These are phyloP conservation scores for Atta texana DNA, from an alignment of 1,140 invertebrate species.

Conservation along the genomic window DNA sequence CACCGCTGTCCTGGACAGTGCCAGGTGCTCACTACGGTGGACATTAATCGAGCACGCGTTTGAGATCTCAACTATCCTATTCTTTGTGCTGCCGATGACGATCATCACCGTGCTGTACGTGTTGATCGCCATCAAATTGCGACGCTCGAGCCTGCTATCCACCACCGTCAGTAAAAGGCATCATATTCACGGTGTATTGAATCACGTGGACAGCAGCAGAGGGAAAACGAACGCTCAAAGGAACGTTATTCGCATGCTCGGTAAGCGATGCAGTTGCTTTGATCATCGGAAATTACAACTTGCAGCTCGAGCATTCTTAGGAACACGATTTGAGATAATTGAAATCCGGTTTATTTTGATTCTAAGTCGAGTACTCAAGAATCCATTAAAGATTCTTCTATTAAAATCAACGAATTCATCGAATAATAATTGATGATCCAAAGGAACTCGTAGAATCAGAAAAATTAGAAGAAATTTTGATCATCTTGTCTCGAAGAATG, in stretches of 20 bases:
- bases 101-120: conserved; percentile 94
- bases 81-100: conserved; percentile 95
- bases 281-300: conserved; percentile 11
- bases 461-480: not conserved
- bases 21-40: conserved; percentile 87
- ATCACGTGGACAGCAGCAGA: conserved; percentile 77
- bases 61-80: conserved; percentile 93
- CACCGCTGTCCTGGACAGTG: conserved; percentile 83
- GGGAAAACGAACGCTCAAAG: conserved; percentile 85
- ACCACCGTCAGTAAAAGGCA: conserved; percentile 82
- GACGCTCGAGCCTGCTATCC: conserved; percentile 88
- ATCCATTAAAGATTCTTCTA: not conserved
- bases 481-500: not conserved
- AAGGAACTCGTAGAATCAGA: not conserved
- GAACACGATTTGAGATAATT: not conserved
- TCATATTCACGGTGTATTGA: conserved; percentile 75
- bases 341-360: not conserved
- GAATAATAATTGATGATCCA: not conserved
- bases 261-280: conserved; percentile 85
- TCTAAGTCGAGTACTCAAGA: not conserved
- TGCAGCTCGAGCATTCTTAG: not conserved
- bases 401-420: not conserved
- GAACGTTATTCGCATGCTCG: conserved; percentile 90
- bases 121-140: conserved; percentile 92
- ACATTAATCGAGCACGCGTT: conserved; percentile 91